Percentiles rank a stretch among this genome's conserved stretches.
Evolutionary conservation across 1,140 invertebrate genomes (phyloP).

Genomic region (Caerostris extrusa): DNA sequence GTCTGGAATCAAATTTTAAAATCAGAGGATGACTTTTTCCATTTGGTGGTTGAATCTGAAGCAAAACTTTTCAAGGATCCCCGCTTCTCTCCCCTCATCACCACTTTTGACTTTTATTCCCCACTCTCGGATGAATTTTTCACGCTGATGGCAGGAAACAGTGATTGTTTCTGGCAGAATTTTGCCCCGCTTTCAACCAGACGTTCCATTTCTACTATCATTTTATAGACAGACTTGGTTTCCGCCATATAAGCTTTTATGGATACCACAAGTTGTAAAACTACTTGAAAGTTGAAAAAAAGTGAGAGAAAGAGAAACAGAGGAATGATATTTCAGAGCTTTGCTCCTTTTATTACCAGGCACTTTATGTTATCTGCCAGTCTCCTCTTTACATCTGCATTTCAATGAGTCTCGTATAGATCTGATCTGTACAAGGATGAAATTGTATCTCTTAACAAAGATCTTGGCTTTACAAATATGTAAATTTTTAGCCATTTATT

Average conservation of each 20-base stretch:
- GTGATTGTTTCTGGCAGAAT: constrained; percentile 55
- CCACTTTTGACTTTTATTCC: constrained; percentile 55
- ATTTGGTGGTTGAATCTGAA: background rate
- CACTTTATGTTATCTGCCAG: background rate
- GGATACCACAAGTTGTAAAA: constrained; percentile 59
- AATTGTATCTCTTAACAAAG: no score
- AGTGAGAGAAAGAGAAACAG: background rate
- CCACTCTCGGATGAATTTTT: constrained; percentile 52
- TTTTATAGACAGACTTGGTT: constrained; percentile 51
- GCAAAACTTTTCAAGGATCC: background rate
- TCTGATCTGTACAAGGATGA: no score
- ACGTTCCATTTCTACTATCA: constrained; percentile 51
- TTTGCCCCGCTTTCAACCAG: constrained; percentile 54
- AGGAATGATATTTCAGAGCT: background rate
- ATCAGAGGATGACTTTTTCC: background rate
- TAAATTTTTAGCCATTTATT: no score
- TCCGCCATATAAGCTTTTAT: constrained; percentile 48
- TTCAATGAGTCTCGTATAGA: background rate
- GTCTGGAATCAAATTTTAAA: constrained; percentile 27
- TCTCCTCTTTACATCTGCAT: background rate
- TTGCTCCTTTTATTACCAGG: constrained; percentile 18
- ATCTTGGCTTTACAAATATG: no score
- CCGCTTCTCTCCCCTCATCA: background rate
- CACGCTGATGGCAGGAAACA: constrained; percentile 30
- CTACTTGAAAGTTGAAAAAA: constrained; percentile 43